phyloP scores from a whole-genome alignment of 2,797 vertebrate species.

The Pristis pectinata region DNA sequence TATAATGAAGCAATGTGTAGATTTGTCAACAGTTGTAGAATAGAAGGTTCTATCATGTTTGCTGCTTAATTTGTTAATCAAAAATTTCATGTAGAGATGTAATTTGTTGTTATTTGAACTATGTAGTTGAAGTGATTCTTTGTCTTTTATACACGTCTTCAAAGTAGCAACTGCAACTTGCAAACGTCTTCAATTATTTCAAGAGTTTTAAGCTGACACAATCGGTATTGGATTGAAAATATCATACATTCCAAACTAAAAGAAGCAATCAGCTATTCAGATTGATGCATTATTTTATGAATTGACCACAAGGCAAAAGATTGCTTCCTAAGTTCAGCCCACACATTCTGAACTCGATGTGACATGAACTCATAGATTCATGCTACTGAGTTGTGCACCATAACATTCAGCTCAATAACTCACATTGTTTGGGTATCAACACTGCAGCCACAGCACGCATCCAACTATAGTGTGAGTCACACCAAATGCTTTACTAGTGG shows the following conservation, averaged over 20 bases:
- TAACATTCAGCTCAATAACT: too few species aligned
- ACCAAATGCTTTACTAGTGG: too few species aligned
- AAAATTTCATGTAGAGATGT: neutral
- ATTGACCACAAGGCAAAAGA: neutral
- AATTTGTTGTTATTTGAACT: neutral
- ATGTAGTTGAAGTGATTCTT: neutral
- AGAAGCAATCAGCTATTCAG: neutral
- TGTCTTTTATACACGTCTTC: neutral
- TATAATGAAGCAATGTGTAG: neutral
- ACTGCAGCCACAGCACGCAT: too few species aligned
- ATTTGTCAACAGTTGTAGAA: neutral
- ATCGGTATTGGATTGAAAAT: neutral
- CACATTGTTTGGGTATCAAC: too few species aligned
- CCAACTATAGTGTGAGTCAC: too few species aligned
- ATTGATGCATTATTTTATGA: neutral
- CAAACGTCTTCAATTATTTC: neutral
- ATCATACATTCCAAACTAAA: neutral
- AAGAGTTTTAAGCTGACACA: neutral
- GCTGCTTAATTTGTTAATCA: neutral
- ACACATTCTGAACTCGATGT: neutral
- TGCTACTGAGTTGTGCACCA: neutral
- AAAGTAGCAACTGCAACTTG: neutral
- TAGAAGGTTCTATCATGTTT: neutral
- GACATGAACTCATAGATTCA: neutral
- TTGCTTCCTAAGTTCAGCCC: neutral